These are phyloP conservation scores for Falco peregrinus DNA, from an alignment of 2,797 vertebrate genomes.

Conservation along the genomic window DNA sequence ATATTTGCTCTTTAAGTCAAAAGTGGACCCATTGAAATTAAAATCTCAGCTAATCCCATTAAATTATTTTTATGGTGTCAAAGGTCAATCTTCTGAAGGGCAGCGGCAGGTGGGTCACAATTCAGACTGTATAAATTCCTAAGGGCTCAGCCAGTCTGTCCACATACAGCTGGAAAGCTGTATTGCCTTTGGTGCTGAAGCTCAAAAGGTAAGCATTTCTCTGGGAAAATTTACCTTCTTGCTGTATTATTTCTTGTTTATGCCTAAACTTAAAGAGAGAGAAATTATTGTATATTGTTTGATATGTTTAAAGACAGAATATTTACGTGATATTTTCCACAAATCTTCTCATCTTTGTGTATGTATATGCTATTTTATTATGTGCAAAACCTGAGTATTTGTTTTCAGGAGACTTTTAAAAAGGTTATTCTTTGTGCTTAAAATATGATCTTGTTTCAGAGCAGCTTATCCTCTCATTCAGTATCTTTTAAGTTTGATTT, in stretches of 20 bases:
- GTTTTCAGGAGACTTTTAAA: not conserved
- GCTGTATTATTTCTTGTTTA: not conserved
- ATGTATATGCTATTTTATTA: not conserved
- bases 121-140: slow-evolving; percentile 38
- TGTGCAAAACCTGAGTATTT: not conserved
- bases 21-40: not conserved
- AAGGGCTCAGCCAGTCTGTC: not conserved
- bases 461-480: not conserved
- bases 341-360: not conserved
- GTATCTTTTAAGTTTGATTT: not conserved
- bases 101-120: not conserved
- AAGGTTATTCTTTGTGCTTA: not conserved
- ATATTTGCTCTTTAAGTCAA: slow-evolving; percentile 37
- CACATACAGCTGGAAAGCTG: slow-evolving; percentile 36
- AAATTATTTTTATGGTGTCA: slow-evolving; percentile 30
- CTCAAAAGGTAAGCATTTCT: slow-evolving; percentile 34
- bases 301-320: not conserved
- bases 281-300: not conserved
- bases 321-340: not conserved
- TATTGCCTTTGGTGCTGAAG: slow-evolving; percentile 23
- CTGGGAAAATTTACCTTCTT: not conserved
- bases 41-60: not conserved
- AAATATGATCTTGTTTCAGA: not conserved
- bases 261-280: not conserved
- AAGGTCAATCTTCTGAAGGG: slow-evolving; percentile 20